phyloP scores from a whole-genome alignment of 2,113 vertebrate species.

The Chiloscyllium plagiosum region DNA sequence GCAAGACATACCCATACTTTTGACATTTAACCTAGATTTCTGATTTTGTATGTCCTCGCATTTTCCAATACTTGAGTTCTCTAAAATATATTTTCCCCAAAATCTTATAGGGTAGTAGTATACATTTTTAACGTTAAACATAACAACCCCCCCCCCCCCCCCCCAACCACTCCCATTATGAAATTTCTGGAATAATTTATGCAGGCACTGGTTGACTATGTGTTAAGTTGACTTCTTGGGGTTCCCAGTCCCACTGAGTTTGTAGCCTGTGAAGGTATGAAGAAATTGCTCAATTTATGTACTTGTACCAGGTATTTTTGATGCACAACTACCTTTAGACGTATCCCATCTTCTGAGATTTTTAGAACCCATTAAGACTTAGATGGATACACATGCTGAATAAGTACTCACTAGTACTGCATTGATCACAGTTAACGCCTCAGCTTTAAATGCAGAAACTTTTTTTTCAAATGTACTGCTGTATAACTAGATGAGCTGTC shows the following conservation, averaged over 20 bases:
- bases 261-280: neutral
- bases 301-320: neutral
- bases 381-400: neutral
- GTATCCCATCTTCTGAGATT: neutral
- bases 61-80: neutral
- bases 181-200: neutral
- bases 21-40: neutral
- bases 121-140: neutral
- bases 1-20: neutral
- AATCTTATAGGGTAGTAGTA: neutral
- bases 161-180: neutral
- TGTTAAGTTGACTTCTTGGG: neutral
- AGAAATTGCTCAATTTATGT: neutral
- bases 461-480: neutral
- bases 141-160: neutral
- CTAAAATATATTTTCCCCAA: neutral
- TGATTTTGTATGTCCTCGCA: neutral
- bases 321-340: neutral
- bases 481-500: neutral
- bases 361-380: neutral
- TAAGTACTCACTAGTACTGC: neutral
- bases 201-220: neutral
- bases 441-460: neutral
- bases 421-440: neutral
- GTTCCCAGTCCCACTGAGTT: no score